These are phyloP conservation scores for Todiramphus chloris DNA, from an alignment of 2,113 vertebrate genomes.

Conservation along the genomic window DNA sequence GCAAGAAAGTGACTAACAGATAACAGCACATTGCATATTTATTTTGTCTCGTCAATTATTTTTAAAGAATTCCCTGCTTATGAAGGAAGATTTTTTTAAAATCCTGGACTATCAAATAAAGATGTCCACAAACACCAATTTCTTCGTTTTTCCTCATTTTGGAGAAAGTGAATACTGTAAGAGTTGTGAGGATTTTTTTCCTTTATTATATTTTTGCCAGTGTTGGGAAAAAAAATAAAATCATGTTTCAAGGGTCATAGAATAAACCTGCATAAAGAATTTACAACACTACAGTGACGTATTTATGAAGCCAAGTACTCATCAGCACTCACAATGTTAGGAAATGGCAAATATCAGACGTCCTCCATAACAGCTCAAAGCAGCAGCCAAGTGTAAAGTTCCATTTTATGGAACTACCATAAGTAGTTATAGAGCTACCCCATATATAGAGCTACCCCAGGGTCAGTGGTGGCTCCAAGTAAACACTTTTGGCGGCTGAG, in stretches of 20 bases:
- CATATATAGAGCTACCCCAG: neutral
- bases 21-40: constrained; percentile 40
- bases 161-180: neutral
- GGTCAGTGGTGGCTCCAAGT: neutral
- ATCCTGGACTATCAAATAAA: constrained; percentile 26
- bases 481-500: neutral
- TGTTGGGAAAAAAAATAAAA: neutral
- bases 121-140: neutral
- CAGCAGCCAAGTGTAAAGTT: constrained; percentile 3
- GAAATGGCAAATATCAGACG: neutral
- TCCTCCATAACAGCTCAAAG: neutral
- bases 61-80: constrained; percentile 71
- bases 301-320: constrained; percentile 29
- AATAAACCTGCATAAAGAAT: constrained; percentile 11
- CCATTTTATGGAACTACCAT: neutral
- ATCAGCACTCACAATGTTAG: neutral
- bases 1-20: constrained; percentile 43
- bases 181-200: neutral
- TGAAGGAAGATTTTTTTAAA: constrained; percentile 40
- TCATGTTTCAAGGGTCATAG: constrained; percentile 16
- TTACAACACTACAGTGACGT: neutral
- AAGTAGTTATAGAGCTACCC: too few relatives aligned
- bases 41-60: constrained; percentile 71
- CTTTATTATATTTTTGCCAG: neutral
- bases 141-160: constrained; percentile 73